These are phyloP conservation scores for Apoda limacodes DNA, from an alignment of 2,888 invertebrate species.

Conservation along the genomic window DNA sequence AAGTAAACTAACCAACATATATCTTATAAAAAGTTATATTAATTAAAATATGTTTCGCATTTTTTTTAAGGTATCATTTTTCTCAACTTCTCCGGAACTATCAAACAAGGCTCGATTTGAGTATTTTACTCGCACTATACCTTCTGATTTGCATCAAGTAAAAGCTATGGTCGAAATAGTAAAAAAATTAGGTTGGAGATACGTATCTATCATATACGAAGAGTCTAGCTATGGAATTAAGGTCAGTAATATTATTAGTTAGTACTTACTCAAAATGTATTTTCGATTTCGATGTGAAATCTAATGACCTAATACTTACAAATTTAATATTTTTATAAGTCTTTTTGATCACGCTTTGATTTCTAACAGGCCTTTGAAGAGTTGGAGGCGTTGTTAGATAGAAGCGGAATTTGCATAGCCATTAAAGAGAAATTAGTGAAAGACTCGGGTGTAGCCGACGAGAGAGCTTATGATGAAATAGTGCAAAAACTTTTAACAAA, in stretches of 20 bases:
- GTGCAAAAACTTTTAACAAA: conserved; percentile 87
- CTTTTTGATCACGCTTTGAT: no score
- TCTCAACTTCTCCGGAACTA: conserved; percentile 93
- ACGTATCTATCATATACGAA: conserved; percentile 95
- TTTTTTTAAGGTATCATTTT: conserved; percentile 96
- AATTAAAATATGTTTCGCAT: no score
- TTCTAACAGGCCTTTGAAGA: conserved; percentile 89
- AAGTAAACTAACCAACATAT: no score
- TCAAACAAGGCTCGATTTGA: conserved; percentile 96
- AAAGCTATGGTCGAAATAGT: conserved; percentile 96
- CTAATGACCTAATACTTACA: no score
- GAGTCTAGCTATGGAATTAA: conserved; percentile 97
- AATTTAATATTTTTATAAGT: no score
- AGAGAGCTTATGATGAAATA: conserved; percentile 88
- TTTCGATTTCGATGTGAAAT: no score
- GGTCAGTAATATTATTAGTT: no score
- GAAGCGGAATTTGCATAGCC: conserved; percentile 91
- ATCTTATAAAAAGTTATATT: no score
- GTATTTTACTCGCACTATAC: conserved; percentile 94
- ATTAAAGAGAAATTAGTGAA: conserved; percentile 94
- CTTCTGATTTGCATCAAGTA: conserved; percentile 94
- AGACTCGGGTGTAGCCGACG: conserved; percentile 94
- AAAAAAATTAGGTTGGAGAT: conserved; percentile 88
- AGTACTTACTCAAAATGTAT: no score
- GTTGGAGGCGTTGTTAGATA: conserved; percentile 85